These are phyloP conservation scores for Camponotus pennsylvanicus DNA, from an alignment of 1,140 invertebrate species.

Conservation along the genomic window DNA sequence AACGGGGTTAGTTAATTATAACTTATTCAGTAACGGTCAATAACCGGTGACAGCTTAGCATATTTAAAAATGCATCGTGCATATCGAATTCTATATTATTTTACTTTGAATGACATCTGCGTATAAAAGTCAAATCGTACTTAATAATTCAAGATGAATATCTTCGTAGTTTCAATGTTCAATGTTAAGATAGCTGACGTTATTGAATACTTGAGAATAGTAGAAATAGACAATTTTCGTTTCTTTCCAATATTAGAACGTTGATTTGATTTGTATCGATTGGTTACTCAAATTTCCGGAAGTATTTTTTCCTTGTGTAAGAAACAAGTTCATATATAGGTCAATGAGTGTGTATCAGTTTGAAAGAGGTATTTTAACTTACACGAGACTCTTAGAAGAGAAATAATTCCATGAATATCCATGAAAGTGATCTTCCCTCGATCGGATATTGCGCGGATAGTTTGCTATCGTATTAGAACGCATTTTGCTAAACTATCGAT, in stretches of 20 bases:
- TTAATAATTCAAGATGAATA: background rate
- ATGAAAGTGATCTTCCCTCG: slow-evolving; percentile 45
- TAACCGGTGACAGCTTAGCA: background rate
- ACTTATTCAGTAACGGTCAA: slow-evolving; percentile 44
- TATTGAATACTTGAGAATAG: background rate
- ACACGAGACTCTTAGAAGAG: background rate
- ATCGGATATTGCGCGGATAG: slow-evolving; percentile 54
- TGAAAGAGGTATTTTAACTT: slow-evolving; percentile 25
- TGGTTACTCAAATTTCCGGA: slow-evolving; percentile 22
- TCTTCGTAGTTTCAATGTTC: background rate
- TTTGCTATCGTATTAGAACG: slow-evolving; percentile 50
- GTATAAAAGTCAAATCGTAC: background rate
- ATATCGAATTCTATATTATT: background rate
- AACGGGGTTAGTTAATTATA: slow-evolving; percentile 30
- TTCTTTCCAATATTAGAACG: background rate
- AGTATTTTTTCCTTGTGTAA: background rate
- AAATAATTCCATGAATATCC: slow-evolving; percentile 52
- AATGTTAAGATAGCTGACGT: background rate
- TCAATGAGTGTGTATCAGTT: background rate
- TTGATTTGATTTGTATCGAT: background rate
- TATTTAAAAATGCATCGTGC: slow-evolving; percentile 38
- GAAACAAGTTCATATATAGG: background rate
- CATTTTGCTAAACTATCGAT: slow-evolving; percentile 62
- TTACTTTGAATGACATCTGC: background rate
- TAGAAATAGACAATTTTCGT: slow-evolving; percentile 1